Base-by-base conservation (phyloP, 2,888 invertebrate genomes). In the Ischnus inquisitorius region DNA sequence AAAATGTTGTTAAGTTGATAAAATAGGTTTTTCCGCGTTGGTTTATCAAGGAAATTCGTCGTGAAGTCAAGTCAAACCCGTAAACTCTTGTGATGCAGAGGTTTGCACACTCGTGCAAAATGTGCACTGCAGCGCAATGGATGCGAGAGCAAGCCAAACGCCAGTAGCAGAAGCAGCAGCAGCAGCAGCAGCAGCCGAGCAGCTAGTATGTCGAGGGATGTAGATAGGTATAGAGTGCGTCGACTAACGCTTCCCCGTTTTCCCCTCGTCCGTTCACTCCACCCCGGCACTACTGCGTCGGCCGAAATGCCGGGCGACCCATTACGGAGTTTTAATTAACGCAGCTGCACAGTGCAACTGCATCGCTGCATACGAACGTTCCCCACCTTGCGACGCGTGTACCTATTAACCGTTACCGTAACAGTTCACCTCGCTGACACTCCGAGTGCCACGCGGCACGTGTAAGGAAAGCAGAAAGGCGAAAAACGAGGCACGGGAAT, bases 281-380 rank as follows among this genome's bases (percentile, higher is more conserved):
- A 57, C 25, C 19, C 67, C 51, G 51, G 48, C 68, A 39, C 69
- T 77, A 84, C 80, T 74, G 74, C 84, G 80, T 57, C 67, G 78
- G 68, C 78, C 79, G 51, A 84, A 84, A 84, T 84, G 78, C 78
- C 78, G 77, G 86, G 88, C 88, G 88, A 89, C 87, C 88, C 87
- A 86, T 88, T 88, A 86, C 87, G 85, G 88, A 89, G 88, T 89
- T 89, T 90, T 89, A 90, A 90, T 90, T 90, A 90, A 90, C 83
- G 83, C 86, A 84, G 84, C 86, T 84, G 82, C 80, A 74, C 68
- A 64, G 51, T 60, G 69, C 83, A 71, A 60, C 78, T 80, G 79
- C 76, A 68, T 67, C 82, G 78, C 81, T 80, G 81, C 74, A 81
- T 84, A 79, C 82, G 75, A 82, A 67, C 78, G 71, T 75, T 83